Evolutionary conservation across 1,140 invertebrate species (phyloP).

Genomic region (Camponotus vicinus): DNA sequence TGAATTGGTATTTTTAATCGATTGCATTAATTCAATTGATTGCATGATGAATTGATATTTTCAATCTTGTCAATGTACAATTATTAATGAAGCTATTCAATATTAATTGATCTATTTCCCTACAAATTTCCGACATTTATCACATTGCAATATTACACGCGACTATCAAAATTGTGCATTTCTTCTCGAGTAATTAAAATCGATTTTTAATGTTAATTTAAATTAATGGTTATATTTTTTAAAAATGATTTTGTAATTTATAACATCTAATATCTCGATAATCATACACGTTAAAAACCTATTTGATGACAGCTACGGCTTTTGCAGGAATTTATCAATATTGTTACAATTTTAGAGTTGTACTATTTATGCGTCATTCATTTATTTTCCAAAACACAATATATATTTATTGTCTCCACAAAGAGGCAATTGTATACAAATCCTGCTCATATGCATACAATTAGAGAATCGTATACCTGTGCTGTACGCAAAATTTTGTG

Average conservation of each 20-base stretch:
- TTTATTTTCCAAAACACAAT: no score
- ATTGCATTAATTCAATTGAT: no score
- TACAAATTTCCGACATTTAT: slow-evolving; percentile 1
- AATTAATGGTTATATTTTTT: background rate
- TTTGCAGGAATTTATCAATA: background rate
- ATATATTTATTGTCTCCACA: no score
- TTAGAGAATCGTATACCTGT: no score
- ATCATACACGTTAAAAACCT: no score
- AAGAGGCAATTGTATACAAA: no score
- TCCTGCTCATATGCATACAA: no score
- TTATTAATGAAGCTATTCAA: background rate
- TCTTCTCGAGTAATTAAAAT: background rate
- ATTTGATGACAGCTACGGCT: background rate
- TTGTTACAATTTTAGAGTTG: background rate
- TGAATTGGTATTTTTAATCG: background rate
- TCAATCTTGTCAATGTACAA: background rate
- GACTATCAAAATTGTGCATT: background rate
- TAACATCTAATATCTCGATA: background rate
- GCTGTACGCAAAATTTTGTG: no score
- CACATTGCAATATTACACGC: background rate
- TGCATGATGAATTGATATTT: background rate
- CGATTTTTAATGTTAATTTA: background rate
- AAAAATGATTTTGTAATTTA: background rate
- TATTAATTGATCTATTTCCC: slow-evolving; percentile 1
- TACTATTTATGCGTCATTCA: no score